These are phyloP conservation scores for Nebria ingens DNA, from an alignment of 1,140 invertebrate genomes.

Conservation along the genomic window DNA sequence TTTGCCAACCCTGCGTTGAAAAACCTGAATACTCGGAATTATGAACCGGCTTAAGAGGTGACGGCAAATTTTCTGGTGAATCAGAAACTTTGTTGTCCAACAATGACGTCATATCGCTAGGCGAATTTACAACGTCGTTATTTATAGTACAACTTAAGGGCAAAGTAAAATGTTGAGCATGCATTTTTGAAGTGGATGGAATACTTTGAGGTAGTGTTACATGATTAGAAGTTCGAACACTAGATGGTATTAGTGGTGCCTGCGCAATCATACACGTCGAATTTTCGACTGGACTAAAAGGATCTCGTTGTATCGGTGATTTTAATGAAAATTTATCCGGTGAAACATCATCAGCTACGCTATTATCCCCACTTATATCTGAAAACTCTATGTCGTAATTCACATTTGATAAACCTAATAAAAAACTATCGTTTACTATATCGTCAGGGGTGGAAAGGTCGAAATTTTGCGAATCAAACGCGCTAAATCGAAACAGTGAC, in stretches of 20 bases:
- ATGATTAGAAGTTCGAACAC: constrained; percentile 14
- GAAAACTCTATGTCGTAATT: constrained; percentile 64
- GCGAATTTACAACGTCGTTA: constrained; percentile 22
- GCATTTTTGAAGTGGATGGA: constrained; percentile 12
- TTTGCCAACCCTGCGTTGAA: constrained; percentile 52
- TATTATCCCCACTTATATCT: constrained; percentile 57
- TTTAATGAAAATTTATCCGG: constrained; percentile 23
- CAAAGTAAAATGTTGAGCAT: constrained; percentile 36
- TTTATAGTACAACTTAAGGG: constrained; percentile 21
- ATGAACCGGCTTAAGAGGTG: constrained; percentile 44
- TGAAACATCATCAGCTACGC: constrained; percentile 47
- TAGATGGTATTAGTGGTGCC: constrained; percentile 23
- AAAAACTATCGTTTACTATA: constrained; percentile 36
- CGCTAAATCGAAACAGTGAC: constrained; percentile 20
- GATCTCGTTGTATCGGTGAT: constrained; percentile 28
- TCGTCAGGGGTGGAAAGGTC: constrained; percentile 48
- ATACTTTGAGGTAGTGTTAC: constrained; percentile 2
- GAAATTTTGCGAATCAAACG: constrained; percentile 28
- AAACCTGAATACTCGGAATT: constrained; percentile 53
- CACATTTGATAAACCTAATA: constrained; percentile 50
- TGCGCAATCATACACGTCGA: constrained; percentile 22
- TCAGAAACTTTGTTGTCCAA: constrained; percentile 47
- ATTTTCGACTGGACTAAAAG: constrained; percentile 31
- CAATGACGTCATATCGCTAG: constrained; percentile 39
- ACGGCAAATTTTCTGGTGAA: constrained; percentile 45